A percentile compares a stretch with the other conserved stretches of the same genome.
Evolutionary conservation across 2,888 invertebrate species (phyloP).

Genomic region (Lomographa bimaculata): DNA sequence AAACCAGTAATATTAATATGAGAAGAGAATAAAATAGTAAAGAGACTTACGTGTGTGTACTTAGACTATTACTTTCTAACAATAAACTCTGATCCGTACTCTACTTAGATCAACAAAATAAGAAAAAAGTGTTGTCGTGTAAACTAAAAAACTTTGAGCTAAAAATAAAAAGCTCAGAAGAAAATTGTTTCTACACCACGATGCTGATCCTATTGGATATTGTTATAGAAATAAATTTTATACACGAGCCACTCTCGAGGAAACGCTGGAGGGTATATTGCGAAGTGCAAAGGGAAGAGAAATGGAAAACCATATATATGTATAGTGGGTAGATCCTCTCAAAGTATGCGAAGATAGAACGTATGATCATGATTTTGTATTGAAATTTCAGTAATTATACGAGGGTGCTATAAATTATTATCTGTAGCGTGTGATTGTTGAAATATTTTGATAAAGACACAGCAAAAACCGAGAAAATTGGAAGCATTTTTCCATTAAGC

Average conservation of each 20-base stretch:
- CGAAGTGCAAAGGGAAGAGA: constrained; percentile 39
- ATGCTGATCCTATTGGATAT: constrained; percentile 20
- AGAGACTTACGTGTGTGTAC: too few species aligned
- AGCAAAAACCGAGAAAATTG: constrained; percentile 3
- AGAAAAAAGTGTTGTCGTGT: too few species aligned
- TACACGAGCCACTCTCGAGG: constrained; percentile 23
- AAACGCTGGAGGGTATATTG: constrained; percentile 42
- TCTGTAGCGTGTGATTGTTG: neutral
- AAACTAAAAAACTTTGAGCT: neutral
- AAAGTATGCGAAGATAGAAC: constrained; percentile 15
- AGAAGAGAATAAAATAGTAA: constrained; percentile 14
- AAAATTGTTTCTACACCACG: constrained; percentile 22
- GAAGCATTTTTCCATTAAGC: constrained; percentile 22
- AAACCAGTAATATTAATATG: too few species aligned
- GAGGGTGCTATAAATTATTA: too few species aligned
- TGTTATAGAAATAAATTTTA: constrained; percentile 29
- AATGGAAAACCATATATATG: constrained; percentile 6
- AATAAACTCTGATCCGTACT: too few species aligned
- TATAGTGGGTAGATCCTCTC: constrained; percentile 8
- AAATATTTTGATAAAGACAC: neutral
- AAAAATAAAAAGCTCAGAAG: constrained; percentile 12
- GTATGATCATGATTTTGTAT: constrained; percentile 8
- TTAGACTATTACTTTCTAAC: too few species aligned
- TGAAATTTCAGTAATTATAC: too few species aligned
- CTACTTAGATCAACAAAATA: too few species aligned